Conservation (phyloP, 1,140 invertebrate genomes). For the Hirudo medicinalis region DNA sequence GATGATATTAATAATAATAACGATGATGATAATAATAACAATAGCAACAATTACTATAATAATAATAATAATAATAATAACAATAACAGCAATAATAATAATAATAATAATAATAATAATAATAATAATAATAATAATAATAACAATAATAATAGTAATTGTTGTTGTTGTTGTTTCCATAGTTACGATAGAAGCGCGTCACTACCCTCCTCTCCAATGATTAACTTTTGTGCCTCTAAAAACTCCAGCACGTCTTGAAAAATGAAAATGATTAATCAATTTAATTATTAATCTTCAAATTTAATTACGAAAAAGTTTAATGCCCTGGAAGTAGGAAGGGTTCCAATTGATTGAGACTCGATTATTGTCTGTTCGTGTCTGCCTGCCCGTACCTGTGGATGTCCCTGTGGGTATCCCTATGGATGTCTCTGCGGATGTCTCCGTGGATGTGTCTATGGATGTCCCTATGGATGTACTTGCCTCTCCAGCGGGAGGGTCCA, state of each 20-base stretch:
- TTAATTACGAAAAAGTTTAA: neutral
- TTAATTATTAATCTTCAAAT: slow-evolving; percentile 1
- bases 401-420: neutral
- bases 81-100: no score
- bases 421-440: neutral
- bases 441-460: neutral
- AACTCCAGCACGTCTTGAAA: neutral
- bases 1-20: no score
- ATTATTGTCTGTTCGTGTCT: neutral
- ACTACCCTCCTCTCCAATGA: neutral
- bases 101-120: no score
- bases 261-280: neutral
- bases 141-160: neutral
- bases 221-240: neutral
- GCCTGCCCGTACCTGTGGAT: neutral
- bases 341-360: neutral
- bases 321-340: neutral
- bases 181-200: neutral
- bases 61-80: no score
- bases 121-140: no score
- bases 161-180: neutral
- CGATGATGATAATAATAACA: no score
- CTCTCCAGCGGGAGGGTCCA: neutral
- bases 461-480: neutral
- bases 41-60: no score